Percentiles rank a stretch among this genome's conserved stretches.
phyloP scores from a whole-genome alignment of 2,113 vertebrate genomes.

The Prionailurus viverrinus region DNA sequence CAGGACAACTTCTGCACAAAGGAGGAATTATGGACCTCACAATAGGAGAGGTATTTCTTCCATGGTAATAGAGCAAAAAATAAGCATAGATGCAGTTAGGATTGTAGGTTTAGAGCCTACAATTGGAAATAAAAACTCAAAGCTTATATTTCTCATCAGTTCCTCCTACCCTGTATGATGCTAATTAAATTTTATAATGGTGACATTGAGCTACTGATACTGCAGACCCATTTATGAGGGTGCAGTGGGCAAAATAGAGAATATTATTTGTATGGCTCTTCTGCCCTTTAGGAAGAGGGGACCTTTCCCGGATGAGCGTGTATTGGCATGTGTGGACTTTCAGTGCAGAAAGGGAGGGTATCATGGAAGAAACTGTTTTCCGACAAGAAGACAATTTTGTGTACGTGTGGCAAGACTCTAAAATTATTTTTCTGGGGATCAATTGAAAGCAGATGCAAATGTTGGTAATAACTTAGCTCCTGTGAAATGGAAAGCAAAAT shows the following conservation, averaged over 20 bases:
- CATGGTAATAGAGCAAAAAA: not conserved
- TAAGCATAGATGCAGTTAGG: not conserved
- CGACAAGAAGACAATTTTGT: not conserved
- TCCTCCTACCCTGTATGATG: not conserved
- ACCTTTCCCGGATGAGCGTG: not conserved
- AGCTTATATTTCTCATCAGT: not conserved
- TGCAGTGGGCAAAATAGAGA: not conserved
- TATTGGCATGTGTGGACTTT: fast-evolving
- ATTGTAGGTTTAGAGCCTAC: not conserved
- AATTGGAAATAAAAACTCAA: not conserved
- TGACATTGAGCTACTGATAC: not conserved
- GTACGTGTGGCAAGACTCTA: not conserved
- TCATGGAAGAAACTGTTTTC: not conserved
- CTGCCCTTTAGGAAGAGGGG: not conserved
- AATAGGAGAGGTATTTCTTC: not conserved
- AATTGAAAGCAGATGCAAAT: not conserved
- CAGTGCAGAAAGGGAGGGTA: not conserved
- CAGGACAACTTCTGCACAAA: not conserved
- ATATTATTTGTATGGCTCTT: not conserved
- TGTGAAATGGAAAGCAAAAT: constrained; percentile 18
- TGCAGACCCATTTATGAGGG: not conserved
- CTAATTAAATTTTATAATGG: not conserved
- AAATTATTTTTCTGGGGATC: not conserved
- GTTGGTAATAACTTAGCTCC: not conserved
- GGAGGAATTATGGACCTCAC: not conserved